Conservation (phyloP, 2,888 invertebrate genomes). For the Mythimna impura region DNA sequence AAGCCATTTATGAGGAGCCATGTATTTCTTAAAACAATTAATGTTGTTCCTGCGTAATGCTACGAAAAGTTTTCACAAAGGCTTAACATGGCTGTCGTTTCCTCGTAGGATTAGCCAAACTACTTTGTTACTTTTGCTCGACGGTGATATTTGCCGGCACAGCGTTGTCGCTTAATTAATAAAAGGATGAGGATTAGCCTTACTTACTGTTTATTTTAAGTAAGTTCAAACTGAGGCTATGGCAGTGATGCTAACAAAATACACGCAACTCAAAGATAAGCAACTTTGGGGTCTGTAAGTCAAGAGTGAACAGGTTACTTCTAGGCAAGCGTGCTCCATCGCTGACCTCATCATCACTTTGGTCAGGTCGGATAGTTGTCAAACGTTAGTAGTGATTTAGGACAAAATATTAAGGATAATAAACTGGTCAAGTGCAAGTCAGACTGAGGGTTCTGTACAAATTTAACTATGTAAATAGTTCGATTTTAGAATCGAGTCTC, state of each 20-base stretch:
- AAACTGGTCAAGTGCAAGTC: too few relatives aligned
- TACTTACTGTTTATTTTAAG: constrained; percentile 1
- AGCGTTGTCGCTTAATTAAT: constrained; percentile 54
- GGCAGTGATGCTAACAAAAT: background rate
- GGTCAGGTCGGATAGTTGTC: too few relatives aligned
- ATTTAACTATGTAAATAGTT: too few relatives aligned
- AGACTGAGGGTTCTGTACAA: too few relatives aligned
- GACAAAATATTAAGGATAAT: too few relatives aligned
- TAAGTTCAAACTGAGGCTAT: too few relatives aligned
- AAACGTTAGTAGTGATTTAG: too few relatives aligned
- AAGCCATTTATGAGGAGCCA: constrained; percentile 68
- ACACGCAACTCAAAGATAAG: background rate
- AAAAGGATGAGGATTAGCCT: constrained; percentile 35
- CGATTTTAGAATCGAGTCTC: too few relatives aligned
- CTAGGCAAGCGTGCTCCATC: too few relatives aligned
- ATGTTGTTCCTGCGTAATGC: constrained; percentile 65
- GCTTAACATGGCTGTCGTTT: constrained; percentile 71
- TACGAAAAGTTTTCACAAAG: constrained; percentile 69
- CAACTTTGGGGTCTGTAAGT: too few relatives aligned
- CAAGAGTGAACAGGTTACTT: too few relatives aligned
- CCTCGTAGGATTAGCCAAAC: constrained; percentile 69
- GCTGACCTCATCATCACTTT: too few relatives aligned
- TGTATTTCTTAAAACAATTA: constrained; percentile 78
- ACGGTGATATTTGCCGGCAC: constrained; percentile 63
- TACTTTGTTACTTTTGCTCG: constrained; percentile 66